Base-by-base conservation (phyloP, 2,888 invertebrate genomes). In the Drosophila falleni region DNA sequence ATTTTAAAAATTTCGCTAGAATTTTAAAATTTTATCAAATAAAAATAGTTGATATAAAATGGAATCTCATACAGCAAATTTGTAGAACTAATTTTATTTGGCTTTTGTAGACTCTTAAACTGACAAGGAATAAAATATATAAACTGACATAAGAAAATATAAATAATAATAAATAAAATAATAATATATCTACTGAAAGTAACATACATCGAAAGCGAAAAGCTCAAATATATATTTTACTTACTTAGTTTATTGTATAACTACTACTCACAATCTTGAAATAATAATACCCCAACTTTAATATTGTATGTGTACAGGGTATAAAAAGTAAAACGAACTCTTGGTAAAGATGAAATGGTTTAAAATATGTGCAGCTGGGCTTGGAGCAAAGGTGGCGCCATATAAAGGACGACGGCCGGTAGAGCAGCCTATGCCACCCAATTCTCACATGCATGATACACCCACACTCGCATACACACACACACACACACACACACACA, bases 311-410 rank as follows among this genome's bases (percentile, higher is more conserved):
- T 42, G 41, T 13, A 56, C 50, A 56, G 55, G 54, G 66, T 49
- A 62, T 60, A 39, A 33, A 55, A 78, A 78, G 71, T 72, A 69
- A 78, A 76, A 71, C 67, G 63, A 72, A 67, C 81, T 77, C 70
- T 58, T 74, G 82, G 73, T 76, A 87, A 80, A 80, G 86, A 84
- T 82, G 80, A 85, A 84, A 84, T 85, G 80, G 73, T 75, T 64
- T 72, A 67, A 81, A 81, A 81, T 77, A 67, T 76, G 51, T 78
- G 64, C 65, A 63, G 59, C 59, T 63, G 68, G 15, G 50, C 29
- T 31, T 47, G 68, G 8, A 53, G 37, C 42, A 31, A 44, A 64
- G 65, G 59, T 55, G 55, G 54, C 54, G 71, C 42, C 39, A 41
- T 37, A 47, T 42, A 55, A 60, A 53, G 75, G 68, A 63, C 73